These are phyloP conservation scores for Ceratoteleas bidentatus DNA, from an alignment of 1,140 invertebrate genomes.

Conservation along the genomic window DNA sequence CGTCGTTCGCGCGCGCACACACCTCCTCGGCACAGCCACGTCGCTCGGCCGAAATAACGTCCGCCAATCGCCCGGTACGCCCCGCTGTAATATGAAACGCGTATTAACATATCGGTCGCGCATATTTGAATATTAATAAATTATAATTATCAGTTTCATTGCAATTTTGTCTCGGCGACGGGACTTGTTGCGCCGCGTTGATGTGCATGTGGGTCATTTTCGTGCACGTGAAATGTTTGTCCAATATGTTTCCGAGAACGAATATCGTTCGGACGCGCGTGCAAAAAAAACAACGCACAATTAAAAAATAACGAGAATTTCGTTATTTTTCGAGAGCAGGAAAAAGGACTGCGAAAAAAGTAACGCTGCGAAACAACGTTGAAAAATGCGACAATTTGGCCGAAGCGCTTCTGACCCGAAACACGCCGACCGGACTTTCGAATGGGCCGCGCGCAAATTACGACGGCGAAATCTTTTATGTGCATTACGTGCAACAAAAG, in stretches of 20 bases:
- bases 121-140: constrained; percentile 68
- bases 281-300: constrained; percentile 6
- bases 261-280: constrained; percentile 18
- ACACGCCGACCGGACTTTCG: constrained; percentile 2
- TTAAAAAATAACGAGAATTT: background rate
- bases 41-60: constrained; percentile 44
- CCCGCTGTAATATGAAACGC: constrained; percentile 57
- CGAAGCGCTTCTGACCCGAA: constrained; percentile 13
- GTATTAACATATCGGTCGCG: constrained; percentile 59
- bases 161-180: constrained; percentile 42
- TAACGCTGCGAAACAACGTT: background rate
- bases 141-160: constrained; percentile 65
- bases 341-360: background rate
- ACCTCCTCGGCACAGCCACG: constrained; percentile 11
- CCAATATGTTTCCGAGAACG: constrained; percentile 48
- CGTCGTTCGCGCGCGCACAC: constrained; percentile 18
- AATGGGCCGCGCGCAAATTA: constrained; percentile 10
- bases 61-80: constrained; percentile 48
- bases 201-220: constrained; percentile 39
- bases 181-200: constrained; percentile 39
- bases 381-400: constrained; percentile 11
- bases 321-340: no score
- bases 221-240: constrained; percentile 53
- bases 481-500: constrained; percentile 10
- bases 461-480: constrained; percentile 16